Evolutionary conservation across 2,113 vertebrate species (phyloP).

Genomic region (Suncus etruscus): DNA sequence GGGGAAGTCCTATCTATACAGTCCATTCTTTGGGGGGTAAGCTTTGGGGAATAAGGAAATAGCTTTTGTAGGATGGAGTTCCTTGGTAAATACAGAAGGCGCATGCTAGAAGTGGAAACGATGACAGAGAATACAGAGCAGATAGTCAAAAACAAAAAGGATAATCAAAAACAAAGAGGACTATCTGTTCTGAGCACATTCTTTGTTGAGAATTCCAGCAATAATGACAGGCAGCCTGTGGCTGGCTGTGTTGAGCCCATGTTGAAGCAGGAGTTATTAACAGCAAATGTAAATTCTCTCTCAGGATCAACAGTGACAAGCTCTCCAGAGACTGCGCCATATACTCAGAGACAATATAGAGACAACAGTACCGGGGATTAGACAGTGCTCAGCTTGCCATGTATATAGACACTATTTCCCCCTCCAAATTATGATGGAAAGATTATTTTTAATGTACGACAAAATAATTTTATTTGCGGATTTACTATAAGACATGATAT

Average conservation of each 20-base stretch:
- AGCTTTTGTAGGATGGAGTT: background rate
- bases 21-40: constrained; percentile 19
- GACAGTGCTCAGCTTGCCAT: background rate
- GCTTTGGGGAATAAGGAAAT: constrained; percentile 25
- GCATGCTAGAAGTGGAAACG: background rate
- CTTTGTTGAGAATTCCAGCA: background rate
- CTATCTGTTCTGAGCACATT: constrained; percentile 1
- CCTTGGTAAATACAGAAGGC: background rate
- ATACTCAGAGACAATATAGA: background rate
- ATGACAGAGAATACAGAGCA: background rate
- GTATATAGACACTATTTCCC: background rate
- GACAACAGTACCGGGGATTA: background rate
- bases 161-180: constrained; percentile 16
- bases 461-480: constrained; percentile 6
- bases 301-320: background rate
- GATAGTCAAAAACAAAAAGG: background rate
- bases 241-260: background rate
- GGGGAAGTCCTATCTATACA: background rate
- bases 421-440: background rate
- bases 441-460: background rate
- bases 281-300: background rate
- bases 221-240: background rate
- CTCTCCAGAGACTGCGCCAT: background rate
- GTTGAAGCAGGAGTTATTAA: background rate
- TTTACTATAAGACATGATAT: background rate